phyloP scores from a whole-genome alignment of 2,888 invertebrate genomes.

The Aleiodes alternator region DNA sequence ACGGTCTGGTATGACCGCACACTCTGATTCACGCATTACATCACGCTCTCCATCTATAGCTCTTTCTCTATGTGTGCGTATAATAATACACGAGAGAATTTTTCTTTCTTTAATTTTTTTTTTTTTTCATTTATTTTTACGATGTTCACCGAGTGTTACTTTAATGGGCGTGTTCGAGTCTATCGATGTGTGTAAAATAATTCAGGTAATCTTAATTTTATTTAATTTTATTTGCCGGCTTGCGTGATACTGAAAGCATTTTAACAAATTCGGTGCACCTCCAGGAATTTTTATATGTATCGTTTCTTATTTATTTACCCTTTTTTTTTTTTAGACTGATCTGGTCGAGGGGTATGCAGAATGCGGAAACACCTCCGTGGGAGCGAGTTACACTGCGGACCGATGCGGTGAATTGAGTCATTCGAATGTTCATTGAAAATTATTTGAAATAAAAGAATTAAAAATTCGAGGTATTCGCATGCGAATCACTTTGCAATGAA shows the following conservation, averaged over 20 bases:
- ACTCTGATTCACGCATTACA: slow-evolving; percentile 49
- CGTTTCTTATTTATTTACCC: not conserved
- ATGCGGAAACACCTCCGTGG: slow-evolving; percentile 36
- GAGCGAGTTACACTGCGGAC: slow-evolving; percentile 16
- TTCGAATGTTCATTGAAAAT: slow-evolving; percentile 30
- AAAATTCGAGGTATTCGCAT: slow-evolving; percentile 9
- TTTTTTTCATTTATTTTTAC: slow-evolving; percentile 1
- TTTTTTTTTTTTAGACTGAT: slow-evolving; percentile 5
- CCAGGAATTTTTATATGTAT: slow-evolving; percentile 9
- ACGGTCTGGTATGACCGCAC: slow-evolving; percentile 41
- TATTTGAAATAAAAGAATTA: slow-evolving; percentile 12
- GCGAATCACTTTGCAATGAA: not conserved
- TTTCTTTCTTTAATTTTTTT: slow-evolving; percentile 29
- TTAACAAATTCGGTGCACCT: slow-evolving; percentile 20
- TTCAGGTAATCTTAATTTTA: not conserved
- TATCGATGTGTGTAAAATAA: not conserved
- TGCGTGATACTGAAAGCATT: not conserved
- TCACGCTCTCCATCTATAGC: slow-evolving; percentile 36
- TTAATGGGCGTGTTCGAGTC: slow-evolving; percentile 11
- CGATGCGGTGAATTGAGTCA: slow-evolving; percentile 31
- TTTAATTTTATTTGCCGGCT: slow-evolving; percentile 7
- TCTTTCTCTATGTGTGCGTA: slow-evolving; percentile 14
- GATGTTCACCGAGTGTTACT: not conserved
- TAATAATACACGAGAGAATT: slow-evolving; percentile 30
- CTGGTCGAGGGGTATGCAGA: slow-evolving; percentile 23